These are phyloP conservation scores for Hymenochirus boettgeri DNA, from an alignment of 2,113 vertebrate genomes.

Conservation along the genomic window DNA sequence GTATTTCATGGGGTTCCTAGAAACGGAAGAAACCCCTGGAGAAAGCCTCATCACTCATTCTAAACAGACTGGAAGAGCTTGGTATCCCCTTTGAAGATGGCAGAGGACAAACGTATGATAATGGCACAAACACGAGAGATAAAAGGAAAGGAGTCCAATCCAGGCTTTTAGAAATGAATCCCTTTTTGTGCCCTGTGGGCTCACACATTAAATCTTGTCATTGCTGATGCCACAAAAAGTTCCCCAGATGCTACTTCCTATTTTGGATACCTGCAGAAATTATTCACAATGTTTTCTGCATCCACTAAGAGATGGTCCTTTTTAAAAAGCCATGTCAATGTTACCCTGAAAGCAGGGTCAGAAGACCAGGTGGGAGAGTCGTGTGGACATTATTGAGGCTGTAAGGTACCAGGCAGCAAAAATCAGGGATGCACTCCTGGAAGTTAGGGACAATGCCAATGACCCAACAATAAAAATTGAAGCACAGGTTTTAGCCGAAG, in stretches of 20 bases:
- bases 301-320: not conserved
- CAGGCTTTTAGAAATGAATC: not conserved
- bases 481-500: conserved; percentile 36
- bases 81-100: not conserved
- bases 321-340: not conserved
- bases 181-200: conserved; percentile 2
- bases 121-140: not conserved
- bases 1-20: too few species aligned
- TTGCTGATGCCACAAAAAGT: not conserved
- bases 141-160: not conserved
- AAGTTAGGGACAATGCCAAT: too few species aligned
- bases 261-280: too few species aligned
- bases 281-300: not conserved
- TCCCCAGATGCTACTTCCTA: not conserved
- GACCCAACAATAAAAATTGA: too few species aligned
- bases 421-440: not conserved
- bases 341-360: not conserved
- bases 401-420: not conserved
- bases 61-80: too few species aligned
- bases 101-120: not conserved
- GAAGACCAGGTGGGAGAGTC: not conserved
- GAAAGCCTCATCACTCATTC: too few species aligned
- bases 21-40: too few species aligned
- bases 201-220: not conserved
- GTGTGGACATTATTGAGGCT: not conserved